Percentiles rank a stretch among this genome's conserved stretches.
Evolutionary conservation across 1,140 invertebrate species (phyloP).

Genomic region (Tetramorium alpestre): DNA sequence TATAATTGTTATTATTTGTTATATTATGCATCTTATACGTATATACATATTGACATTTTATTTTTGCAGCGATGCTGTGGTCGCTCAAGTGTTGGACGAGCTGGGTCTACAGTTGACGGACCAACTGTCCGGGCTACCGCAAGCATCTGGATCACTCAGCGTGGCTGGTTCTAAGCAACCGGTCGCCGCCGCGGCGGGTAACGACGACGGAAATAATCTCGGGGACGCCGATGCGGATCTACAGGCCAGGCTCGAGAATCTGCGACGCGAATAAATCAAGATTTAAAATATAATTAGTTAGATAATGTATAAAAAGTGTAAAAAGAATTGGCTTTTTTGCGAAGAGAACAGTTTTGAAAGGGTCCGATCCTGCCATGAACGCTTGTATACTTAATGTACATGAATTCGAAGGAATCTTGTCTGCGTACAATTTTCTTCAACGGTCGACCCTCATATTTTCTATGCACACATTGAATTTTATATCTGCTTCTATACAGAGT

Average conservation of each 20-base stretch:
- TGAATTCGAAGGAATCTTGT: not conserved
- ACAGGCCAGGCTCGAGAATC: slow-evolving; percentile 97
- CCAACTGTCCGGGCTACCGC: slow-evolving; percentile 94
- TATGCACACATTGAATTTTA: slow-evolving; percentile 47
- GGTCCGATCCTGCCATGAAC: not conserved
- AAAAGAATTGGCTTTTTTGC: slow-evolving; percentile 38
- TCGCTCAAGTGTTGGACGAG: slow-evolving; percentile 98
- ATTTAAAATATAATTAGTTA: slow-evolving; percentile 17
- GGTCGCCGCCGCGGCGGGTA: slow-evolving; percentile 86
- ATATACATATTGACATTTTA: slow-evolving; percentile 28
- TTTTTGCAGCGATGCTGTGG: slow-evolving; percentile 92
- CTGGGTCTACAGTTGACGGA: slow-evolving; percentile 97
- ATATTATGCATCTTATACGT: slow-evolving; percentile 12
- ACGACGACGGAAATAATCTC: slow-evolving; percentile 86
- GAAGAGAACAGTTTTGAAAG: not conserved
- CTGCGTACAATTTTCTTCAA: not conserved
- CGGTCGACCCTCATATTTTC: slow-evolving; percentile 17
- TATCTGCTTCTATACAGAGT: slow-evolving; percentile 1
- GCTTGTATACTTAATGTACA: slow-evolving; percentile 9
- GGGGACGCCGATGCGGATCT: slow-evolving; percentile 97
- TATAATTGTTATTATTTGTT: no score
- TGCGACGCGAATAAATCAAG: slow-evolving; percentile 92
- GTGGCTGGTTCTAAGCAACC: slow-evolving; percentile 84
- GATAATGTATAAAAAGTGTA: slow-evolving; percentile 52
- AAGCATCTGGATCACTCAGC: slow-evolving; percentile 85